Evolutionary conservation across 2,113 vertebrate genomes (phyloP).

Genomic region (Trachemys scripta): DNA sequence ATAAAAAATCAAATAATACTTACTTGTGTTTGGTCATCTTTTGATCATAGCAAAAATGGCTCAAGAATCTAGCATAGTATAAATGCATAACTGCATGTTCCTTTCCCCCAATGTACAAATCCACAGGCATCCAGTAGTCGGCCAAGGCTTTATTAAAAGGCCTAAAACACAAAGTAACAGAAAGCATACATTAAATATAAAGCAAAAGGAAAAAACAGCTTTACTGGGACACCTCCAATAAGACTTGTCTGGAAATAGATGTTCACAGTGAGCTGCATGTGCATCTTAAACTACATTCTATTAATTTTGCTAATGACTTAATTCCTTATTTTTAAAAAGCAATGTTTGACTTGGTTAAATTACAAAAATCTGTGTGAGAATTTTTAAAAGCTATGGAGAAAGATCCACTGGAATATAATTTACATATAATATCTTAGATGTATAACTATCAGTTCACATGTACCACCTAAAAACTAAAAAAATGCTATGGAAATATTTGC

Average conservation of each 20-base stretch:
- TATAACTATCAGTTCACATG: background rate
- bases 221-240: background rate
- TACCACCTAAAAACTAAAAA: background rate
- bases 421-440: background rate
- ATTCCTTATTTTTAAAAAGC: background rate
- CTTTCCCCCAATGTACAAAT: slow-evolving; percentile 95
- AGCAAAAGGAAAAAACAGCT: background rate
- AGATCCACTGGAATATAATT: background rate
- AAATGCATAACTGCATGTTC: slow-evolving; percentile 98
- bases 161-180: slow-evolving; percentile 73
- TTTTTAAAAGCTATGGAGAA: background rate
- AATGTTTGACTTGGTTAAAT: background rate
- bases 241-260: background rate
- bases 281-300: background rate
- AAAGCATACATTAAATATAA: background rate
- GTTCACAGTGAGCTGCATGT: background rate
- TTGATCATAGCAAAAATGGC: slow-evolving; percentile 92
- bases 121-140: slow-evolving; percentile 96
- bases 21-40: slow-evolving; percentile 91
- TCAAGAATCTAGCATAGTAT: slow-evolving; percentile 95
- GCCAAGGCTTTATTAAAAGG: slow-evolving; percentile 85
- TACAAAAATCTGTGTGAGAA: background rate
- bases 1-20: slow-evolving; percentile 10
- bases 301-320: background rate
- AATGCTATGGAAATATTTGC: background rate